phyloP scores from a whole-genome alignment of 2,797 vertebrate genomes.

The Lateolabrax maculatus region DNA sequence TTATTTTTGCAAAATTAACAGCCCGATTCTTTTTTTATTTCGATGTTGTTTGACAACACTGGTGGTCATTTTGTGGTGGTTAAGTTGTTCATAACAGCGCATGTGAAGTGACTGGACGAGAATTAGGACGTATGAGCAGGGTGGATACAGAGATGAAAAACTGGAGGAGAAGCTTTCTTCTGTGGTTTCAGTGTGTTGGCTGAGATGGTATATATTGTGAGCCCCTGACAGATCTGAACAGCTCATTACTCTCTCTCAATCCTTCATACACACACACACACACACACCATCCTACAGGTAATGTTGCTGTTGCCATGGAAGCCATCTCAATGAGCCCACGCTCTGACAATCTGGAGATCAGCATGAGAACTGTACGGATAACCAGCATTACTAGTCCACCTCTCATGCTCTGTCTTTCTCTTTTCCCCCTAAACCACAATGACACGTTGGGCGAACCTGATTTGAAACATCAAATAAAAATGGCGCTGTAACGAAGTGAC shows the following conservation, averaged over 20 bases:
- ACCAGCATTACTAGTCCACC: background rate
- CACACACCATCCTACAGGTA: constrained; percentile 67
- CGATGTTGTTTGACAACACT: constrained; percentile 1
- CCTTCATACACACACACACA: background rate
- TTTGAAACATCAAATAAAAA: background rate
- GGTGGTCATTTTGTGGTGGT: constrained; percentile 1
- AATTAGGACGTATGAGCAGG: constrained; percentile 5
- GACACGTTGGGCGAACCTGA: background rate
- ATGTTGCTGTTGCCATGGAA: constrained; percentile 80
- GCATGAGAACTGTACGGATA: constrained; percentile 19
- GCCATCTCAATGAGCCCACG: constrained; percentile 66
- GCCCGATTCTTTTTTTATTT: background rate
- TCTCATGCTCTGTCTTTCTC: no score
- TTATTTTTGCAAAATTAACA: background rate
- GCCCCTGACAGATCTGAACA: constrained; percentile 59
- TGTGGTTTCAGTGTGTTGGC: constrained; percentile 13
- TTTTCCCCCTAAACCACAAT: background rate
- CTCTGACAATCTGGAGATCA: constrained; percentile 50
- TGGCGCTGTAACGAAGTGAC: background rate
- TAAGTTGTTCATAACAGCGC: background rate
- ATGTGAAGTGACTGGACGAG: background rate
- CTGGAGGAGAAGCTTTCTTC: constrained; percentile 4
- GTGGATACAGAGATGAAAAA: constrained; percentile 1
- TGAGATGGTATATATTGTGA: constrained; percentile 36
- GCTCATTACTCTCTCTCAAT: constrained; percentile 47